Evolutionary conservation across 2,113 vertebrate genomes (phyloP), one percentile per base, ranked within the genome.

Genomic region (Sander vitreus): DNA sequence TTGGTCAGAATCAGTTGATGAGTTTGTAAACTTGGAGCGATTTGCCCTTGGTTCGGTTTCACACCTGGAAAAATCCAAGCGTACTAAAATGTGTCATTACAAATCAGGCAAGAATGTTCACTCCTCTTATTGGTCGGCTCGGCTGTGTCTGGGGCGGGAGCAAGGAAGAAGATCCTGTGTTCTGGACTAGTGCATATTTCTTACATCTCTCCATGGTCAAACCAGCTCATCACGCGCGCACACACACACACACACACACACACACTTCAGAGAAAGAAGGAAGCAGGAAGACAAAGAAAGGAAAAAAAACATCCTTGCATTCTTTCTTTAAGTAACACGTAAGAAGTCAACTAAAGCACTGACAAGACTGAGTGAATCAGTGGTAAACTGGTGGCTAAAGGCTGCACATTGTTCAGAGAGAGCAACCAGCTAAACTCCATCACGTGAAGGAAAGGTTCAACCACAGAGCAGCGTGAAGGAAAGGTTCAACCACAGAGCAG

Each of bases 361-460:
- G 13, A 50, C 21, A 50, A 58, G 3, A 18, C 18, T 30, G 27
- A 23, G 5, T 13, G 19, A 51, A 18, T 36, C 30, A 5, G 36
- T 36, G 14, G 27, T 36, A n/a, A 72, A 47, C 47, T 16, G 30
- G 45, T 8, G 72, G 50, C 50, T 33, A 12, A 8, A 55, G 21
- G 9, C 48, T 58, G 23, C 14, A 23, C 25, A 6, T 14, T 54
- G 11, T 21, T 25, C 21, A 63, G 36, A 55, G 57, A 36, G 25
- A 39, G 7, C 1, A 53, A 18, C 39, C 55, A 7, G 2, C 25
- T 72, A 47, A 79, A 54, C 80, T 73, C 36, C 23, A n/a, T 57
- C 80, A 67, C 36, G 30, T 80, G 71, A 48, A 83, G 72, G 77
- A 66, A 64, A 70, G 43, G 72, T 33, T 59, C 14, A 73, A 48